phyloP scores from a whole-genome alignment of 2,797 vertebrate genomes.

The Anguilla megastoma region DNA sequence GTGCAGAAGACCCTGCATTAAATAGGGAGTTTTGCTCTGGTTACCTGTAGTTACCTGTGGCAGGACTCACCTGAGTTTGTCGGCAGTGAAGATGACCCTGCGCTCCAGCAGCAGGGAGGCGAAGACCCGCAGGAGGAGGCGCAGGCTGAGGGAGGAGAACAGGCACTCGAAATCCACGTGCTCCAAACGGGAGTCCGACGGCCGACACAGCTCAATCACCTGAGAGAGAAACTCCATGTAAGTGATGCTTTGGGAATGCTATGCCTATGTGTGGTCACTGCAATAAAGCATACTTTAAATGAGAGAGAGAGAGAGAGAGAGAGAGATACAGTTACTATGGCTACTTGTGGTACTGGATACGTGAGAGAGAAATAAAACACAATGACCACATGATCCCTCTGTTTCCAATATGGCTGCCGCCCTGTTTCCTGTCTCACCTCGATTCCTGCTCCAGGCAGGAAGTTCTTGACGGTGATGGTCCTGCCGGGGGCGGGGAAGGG shows the following conservation, averaged over 20 bases:
- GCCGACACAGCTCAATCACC: slow-evolving; percentile 92
- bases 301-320: neutral
- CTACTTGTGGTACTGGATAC: too few relatives aligned
- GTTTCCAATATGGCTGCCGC: neutral
- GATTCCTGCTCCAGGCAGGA: slow-evolving; percentile 93
- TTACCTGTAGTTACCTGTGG: neutral
- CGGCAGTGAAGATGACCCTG: slow-evolving; percentile 93
- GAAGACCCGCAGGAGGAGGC: slow-evolving; percentile 91
- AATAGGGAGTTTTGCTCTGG: neutral
- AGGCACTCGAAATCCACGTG: slow-evolving; percentile 96
- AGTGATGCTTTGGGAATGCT: too few relatives aligned
- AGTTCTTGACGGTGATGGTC: slow-evolving; percentile 93
- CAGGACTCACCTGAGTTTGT: slow-evolving; percentile 87
- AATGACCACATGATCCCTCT: too few relatives aligned
- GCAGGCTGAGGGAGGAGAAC: slow-evolving; percentile 88
- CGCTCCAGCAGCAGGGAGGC: slow-evolving; percentile 93
- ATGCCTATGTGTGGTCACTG: too few relatives aligned
- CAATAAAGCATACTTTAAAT: too few relatives aligned
- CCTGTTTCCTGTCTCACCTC: slow-evolving; percentile 74
- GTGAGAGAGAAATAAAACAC: too few relatives aligned
- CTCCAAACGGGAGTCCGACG: slow-evolving; percentile 91
- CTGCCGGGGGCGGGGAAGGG: slow-evolving; percentile 94
- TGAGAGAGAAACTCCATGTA: slow-evolving; percentile 48
- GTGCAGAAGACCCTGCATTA: slow-evolving; percentile 83
- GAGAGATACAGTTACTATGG: neutral